These are phyloP conservation scores for Mactromeris polynyma DNA, from an alignment of 2,888 invertebrate species.

Conservation along the genomic window DNA sequence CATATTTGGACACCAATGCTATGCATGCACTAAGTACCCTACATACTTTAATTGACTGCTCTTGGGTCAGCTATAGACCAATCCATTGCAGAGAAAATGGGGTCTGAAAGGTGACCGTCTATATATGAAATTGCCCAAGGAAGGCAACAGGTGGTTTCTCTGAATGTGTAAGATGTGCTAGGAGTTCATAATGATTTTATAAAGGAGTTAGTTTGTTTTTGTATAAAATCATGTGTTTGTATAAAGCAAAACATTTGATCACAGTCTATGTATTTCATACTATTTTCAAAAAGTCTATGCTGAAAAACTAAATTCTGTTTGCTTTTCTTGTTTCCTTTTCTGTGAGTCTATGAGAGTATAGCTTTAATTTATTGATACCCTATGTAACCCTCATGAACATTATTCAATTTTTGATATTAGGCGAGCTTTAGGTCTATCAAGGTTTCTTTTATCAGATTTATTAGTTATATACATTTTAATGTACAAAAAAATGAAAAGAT, in stretches of 20 bases:
- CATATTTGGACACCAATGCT: background rate
- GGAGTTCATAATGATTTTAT: background rate
- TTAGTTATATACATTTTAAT: background rate
- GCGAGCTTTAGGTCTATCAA: background rate
- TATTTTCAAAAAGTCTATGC: background rate
- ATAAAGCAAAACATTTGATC: background rate
- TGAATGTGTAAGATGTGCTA: background rate
- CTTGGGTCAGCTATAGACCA: background rate
- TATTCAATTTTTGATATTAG: background rate
- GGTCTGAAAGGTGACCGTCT: background rate
- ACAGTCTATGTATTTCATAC: background rate
- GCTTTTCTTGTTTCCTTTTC: background rate
- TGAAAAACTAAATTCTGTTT: background rate
- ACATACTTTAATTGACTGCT: background rate
- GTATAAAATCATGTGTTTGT: background rate
- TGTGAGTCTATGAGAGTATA: background rate
- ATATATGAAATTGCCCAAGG: background rate
- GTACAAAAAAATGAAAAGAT: background rate
- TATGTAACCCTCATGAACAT: background rate
- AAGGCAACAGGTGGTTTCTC: background rate
- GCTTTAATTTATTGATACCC: constrained; percentile 7
- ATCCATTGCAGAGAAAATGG: background rate
- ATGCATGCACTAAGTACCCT: background rate
- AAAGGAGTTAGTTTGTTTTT: background rate
- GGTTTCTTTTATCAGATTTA: background rate